phyloP scores from a whole-genome alignment of 2,888 invertebrate genomes.

The Morpho deidamia region DNA sequence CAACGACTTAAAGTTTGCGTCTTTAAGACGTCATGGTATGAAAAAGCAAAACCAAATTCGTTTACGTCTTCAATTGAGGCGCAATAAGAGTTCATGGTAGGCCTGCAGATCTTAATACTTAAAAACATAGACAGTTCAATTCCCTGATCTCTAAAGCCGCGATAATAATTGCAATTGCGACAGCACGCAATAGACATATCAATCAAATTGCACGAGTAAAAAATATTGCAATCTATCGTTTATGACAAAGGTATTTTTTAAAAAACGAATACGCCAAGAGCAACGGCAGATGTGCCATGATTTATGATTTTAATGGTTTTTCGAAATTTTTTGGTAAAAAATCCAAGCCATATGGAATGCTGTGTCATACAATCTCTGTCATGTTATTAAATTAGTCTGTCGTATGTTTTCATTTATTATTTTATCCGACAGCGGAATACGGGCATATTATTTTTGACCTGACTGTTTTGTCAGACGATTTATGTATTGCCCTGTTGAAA shows the following conservation, averaged over 20 bases:
- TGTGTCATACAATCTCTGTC: conserved; percentile 44
- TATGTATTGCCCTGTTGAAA: too few relatives aligned
- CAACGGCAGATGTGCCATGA: conserved; percentile 63
- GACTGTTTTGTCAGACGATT: too few relatives aligned
- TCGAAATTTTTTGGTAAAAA: conserved; percentile 61
- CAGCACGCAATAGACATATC: conserved; percentile 33
- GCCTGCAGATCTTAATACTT: too few relatives aligned
- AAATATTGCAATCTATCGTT: conserved; percentile 36
- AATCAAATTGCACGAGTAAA: conserved; percentile 32
- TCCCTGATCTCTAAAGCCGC: too few relatives aligned
- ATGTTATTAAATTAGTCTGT: conserved; percentile 24
- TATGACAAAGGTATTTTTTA: conserved; percentile 44
- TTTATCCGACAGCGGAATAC: background rate
- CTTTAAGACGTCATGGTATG: too few relatives aligned
- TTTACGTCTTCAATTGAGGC: too few relatives aligned
- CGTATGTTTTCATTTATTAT: conserved; percentile 20
- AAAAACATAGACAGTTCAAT: too few relatives aligned
- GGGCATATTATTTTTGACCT: background rate
- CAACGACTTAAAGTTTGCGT: too few relatives aligned
- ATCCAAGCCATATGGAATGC: conserved; percentile 65
- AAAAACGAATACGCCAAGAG: conserved; percentile 40
- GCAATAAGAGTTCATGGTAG: too few relatives aligned
- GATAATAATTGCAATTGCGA: too few relatives aligned
- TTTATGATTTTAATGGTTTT: conserved; percentile 73
- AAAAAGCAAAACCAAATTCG: too few relatives aligned